Conservation (phyloP, 2,113 vertebrate genomes). For the Romanogobio albipinnatus region DNA sequence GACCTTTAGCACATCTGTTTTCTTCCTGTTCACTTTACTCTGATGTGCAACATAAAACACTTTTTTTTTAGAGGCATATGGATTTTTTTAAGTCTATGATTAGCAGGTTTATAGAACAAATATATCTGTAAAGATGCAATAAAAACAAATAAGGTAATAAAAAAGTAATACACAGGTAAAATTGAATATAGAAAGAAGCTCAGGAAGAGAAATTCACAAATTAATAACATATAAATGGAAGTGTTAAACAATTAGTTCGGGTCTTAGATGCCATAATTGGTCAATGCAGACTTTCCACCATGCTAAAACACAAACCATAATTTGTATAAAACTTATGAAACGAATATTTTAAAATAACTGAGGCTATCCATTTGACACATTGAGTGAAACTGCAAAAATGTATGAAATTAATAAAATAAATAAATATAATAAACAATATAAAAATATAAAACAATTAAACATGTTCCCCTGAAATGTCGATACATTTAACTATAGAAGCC, state of each 20-base stretch:
- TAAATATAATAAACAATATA: background rate
- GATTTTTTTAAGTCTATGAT: conserved; percentile 3
- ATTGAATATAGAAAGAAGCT: background rate
- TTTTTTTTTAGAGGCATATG: background rate
- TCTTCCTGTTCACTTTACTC: background rate
- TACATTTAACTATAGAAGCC: too few species aligned
- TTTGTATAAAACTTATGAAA: background rate
- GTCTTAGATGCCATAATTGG: background rate
- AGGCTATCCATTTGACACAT: background rate
- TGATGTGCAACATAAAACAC: conserved; percentile 3
- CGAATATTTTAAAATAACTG: background rate
- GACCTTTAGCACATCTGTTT: conserved; percentile 34
- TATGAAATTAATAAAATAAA: background rate
- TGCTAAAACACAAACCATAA: background rate
- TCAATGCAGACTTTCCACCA: background rate
- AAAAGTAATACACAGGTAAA: conserved; percentile 28
- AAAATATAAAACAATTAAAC: too few species aligned
- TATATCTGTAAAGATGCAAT: background rate
- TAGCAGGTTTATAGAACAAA: background rate
- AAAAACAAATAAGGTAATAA: background rate
- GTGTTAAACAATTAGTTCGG: background rate
- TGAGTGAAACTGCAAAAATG: background rate
- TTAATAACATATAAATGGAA: background rate
- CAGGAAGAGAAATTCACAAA: background rate
- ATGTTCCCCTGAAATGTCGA: too few species aligned